phyloP scores from a whole-genome alignment of 1,140 invertebrate genomes.

The Trichonephila clavata region DNA sequence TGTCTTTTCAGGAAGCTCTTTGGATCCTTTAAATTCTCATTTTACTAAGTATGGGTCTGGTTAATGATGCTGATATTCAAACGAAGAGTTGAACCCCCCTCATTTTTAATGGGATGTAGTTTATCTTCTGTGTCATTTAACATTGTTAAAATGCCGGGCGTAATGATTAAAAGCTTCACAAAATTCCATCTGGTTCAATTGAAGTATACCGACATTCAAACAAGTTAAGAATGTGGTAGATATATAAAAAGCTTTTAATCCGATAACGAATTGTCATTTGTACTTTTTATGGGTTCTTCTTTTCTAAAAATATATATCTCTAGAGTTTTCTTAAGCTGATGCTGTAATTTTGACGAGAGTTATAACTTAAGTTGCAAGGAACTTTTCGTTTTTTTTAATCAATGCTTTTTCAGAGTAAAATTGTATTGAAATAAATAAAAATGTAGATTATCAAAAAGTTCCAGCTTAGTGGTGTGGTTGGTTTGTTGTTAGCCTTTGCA shows the following conservation, averaged over 20 bases:
- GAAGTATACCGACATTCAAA: not conserved
- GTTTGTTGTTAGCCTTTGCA: too few species aligned
- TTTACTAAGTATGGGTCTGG: not conserved
- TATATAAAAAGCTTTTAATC: not conserved
- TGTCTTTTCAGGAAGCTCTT: not conserved
- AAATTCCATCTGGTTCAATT: not conserved
- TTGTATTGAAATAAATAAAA: too few species aligned
- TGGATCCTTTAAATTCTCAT: not conserved
- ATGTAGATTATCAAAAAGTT: too few species aligned
- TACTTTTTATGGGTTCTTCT: not conserved
- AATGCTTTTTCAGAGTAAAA: too few species aligned
- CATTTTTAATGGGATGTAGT: not conserved
- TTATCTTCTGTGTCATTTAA: not conserved
- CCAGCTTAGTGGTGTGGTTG: too few species aligned
- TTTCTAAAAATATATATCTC: not conserved
- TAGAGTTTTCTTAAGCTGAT: too few species aligned
- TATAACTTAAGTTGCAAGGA: not conserved
- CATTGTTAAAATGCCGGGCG: not conserved
- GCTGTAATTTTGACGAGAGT: not conserved
- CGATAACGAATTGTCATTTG: not conserved
- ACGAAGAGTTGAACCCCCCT: not conserved
- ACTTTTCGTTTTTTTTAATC: not conserved
- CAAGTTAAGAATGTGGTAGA: too few species aligned
- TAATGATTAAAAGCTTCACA: not conserved
- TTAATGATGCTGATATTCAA: not conserved